A percentile compares a stretch with the other conserved stretches of the same genome.
Evolutionary conservation across 2,113 vertebrate species (phyloP).

Genomic region (Pygoscelis antarcticus): DNA sequence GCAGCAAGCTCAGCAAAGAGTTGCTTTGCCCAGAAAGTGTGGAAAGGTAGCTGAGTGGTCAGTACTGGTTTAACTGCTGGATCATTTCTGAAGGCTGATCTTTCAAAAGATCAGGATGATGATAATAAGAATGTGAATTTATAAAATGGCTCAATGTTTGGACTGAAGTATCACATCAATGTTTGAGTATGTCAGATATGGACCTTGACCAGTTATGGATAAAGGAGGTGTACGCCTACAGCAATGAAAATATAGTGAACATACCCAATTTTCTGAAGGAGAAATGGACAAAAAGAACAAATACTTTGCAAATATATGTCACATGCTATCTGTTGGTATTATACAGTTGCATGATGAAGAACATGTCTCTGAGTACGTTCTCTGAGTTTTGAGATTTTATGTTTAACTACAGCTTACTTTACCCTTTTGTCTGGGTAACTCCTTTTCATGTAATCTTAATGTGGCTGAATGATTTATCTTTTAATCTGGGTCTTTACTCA

Average conservation of each 20-base stretch:
- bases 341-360: not conserved
- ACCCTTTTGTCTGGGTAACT: not conserved
- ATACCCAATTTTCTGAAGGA: not conserved
- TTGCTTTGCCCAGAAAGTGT: not conserved
- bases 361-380: not conserved
- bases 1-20: not conserved
- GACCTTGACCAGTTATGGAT: not conserved
- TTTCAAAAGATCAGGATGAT: not conserved
- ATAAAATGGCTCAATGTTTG: not conserved
- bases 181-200: not conserved
- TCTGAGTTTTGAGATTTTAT: not conserved
- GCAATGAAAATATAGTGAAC: not conserved
- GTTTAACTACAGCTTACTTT: not conserved
- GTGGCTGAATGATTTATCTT: not conserved
- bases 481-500: not conserved
- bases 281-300: not conserved
- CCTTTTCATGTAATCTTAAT: not conserved
- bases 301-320: not conserved
- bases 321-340: not conserved
- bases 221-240: not conserved
- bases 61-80: not conserved
- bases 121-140: not conserved
- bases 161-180: not conserved
- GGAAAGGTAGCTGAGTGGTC: not conserved
- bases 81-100: not conserved